These are phyloP conservation scores for Chloroclysta siterata DNA, from an alignment of 2,888 invertebrate species.

Conservation along the genomic window DNA sequence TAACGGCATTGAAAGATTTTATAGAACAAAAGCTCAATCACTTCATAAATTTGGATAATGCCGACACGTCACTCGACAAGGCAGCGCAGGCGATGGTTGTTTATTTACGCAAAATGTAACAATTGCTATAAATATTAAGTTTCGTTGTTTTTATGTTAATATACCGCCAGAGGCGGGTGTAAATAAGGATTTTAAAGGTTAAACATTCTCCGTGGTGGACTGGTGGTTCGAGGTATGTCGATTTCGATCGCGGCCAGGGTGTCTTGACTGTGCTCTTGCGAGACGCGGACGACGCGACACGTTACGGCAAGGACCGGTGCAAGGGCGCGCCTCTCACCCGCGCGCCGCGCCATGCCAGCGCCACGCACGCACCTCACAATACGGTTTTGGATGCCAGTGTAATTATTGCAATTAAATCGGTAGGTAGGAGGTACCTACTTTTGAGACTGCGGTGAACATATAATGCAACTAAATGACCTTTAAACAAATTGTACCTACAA, in stretches of 20 bases:
- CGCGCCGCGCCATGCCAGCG: conserved; percentile 25
- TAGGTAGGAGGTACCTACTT: conserved; percentile 24
- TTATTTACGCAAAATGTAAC: conserved; percentile 29
- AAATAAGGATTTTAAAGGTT: conserved; percentile 55
- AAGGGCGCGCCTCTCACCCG: conserved; percentile 82
- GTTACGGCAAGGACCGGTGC: conserved; percentile 69
- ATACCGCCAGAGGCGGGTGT: conserved; percentile 40
- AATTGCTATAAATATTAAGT: conserved; percentile 32
- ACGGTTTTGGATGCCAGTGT: conserved; percentile 67
- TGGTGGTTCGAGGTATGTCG: conserved; percentile 46
- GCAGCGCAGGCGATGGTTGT: conserved; percentile 22
- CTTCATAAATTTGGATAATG: conserved; percentile 21
- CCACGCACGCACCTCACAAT: conserved; percentile 61
- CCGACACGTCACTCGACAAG: conserved; percentile 23
- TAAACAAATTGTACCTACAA: conserved; percentile 26
- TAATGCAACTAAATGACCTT: conserved; percentile 43
- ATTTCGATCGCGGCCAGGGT: conserved; percentile 40
- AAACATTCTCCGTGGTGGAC: conserved; percentile 63
- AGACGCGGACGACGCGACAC: conserved; percentile 39
- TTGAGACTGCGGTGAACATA: conserved; percentile 44
- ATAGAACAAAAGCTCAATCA: conserved; percentile 11
- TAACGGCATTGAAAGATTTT: conserved; percentile 4
- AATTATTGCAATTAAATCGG: conserved; percentile 61
- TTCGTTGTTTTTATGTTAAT: conserved; percentile 35
- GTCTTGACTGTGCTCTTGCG: conserved; percentile 56